These are phyloP conservation scores for Caenorhabditis remanei DNA, from an alignment of 1,140 invertebrate species.

Conservation along the genomic window DNA sequence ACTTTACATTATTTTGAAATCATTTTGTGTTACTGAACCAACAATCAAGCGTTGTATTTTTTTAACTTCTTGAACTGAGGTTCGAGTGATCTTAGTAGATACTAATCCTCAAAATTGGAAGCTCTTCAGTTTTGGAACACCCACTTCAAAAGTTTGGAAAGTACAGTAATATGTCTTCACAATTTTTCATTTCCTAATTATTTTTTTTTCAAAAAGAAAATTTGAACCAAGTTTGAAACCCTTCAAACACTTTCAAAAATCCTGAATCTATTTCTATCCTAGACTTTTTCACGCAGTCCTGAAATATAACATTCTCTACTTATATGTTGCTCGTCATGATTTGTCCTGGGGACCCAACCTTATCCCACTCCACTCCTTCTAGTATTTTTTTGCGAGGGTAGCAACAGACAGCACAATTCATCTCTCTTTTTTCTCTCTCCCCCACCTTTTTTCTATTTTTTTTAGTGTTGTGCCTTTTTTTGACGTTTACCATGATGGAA, in stretches of 20 bases:
- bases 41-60: neutral
- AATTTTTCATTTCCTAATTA: neutral
- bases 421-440: constrained; percentile 3
- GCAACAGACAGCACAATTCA: constrained; percentile 54
- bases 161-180: neutral
- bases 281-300: neutral
- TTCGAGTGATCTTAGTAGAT: neutral
- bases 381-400: neutral
- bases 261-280: neutral
- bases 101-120: neutral
- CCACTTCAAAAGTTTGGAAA: neutral
- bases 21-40: too few relatives aligned
- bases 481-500: constrained; percentile 51
- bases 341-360: neutral
- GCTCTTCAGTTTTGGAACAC: neutral
- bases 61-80: neutral
- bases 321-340: neutral
- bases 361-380: neutral
- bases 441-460: constrained; percentile 35
- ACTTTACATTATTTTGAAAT: too few relatives aligned
- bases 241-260: too few relatives aligned
- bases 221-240: too few relatives aligned
- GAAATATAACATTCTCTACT: neutral
- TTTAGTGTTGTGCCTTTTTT: constrained; percentile 34
- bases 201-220: too few relatives aligned